Evolutionary conservation across 2,797 vertebrate genomes (phyloP).

Genomic region (Taenioides sp.): DNA sequence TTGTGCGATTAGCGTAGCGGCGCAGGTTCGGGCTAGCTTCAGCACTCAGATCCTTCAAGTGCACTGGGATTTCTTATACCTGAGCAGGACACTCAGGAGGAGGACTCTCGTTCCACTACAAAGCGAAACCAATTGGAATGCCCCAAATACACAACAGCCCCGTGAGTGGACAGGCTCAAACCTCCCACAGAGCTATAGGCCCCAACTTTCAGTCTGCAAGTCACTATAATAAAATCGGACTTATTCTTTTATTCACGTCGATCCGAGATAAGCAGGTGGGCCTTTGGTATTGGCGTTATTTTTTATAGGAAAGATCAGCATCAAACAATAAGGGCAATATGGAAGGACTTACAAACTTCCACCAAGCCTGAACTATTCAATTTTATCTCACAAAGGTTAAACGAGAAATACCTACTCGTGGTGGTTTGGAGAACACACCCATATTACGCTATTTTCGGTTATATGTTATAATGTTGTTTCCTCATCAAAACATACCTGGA

Average conservation of each 20-base stretch:
- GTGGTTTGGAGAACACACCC: no score
- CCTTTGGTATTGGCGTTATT: background rate
- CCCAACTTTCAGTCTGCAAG: background rate
- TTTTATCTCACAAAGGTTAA: background rate
- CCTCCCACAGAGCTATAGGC: conserved; percentile 7
- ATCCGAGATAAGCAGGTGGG: background rate
- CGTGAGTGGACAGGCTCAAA: background rate
- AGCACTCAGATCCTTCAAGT: conserved; percentile 47
- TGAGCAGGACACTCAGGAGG: conserved; percentile 28
- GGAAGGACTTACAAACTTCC: background rate
- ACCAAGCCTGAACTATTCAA: background rate
- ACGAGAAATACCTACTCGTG: background rate
- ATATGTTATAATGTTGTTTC: no score
- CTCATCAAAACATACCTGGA: no score
- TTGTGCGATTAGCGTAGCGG: conserved; percentile 77
- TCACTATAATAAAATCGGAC: background rate
- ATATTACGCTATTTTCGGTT: no score
- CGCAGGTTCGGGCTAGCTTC: conserved; percentile 80
- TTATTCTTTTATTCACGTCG: background rate
- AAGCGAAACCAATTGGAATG: conserved; percentile 38
- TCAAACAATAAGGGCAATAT: background rate
- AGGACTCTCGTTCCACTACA: conserved; percentile 38
- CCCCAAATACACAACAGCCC: conserved; percentile 21
- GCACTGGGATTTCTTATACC: conserved; percentile 48
- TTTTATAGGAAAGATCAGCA: background rate